Evolutionary conservation across 2,797 vertebrate genomes (phyloP).

Genomic region (Thripadectes ignobilis): DNA sequence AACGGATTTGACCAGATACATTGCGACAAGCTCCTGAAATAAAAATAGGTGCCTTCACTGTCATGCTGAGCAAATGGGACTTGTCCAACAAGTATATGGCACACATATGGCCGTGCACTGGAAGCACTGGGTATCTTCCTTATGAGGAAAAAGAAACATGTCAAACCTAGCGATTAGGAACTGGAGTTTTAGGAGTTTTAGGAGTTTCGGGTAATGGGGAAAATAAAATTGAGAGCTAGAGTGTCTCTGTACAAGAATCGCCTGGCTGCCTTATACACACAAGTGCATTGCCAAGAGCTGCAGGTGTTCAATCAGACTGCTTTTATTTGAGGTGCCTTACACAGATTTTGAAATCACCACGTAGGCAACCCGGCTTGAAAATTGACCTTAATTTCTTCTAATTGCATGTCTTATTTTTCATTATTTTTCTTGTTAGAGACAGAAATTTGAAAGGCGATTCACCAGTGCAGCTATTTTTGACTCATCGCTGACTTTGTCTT

Average conservation of each 20-base stretch:
- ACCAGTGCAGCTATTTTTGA: constrained; percentile 68
- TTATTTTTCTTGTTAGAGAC: constrained; percentile 61
- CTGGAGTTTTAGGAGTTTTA: constrained; percentile 22
- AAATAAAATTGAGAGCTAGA: not conserved
- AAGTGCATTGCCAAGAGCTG: constrained; percentile 54
- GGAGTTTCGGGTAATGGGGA: not conserved
- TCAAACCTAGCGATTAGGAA: constrained; percentile 8
- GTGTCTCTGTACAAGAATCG: constrained; percentile 42
- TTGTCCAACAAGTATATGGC: not conserved
- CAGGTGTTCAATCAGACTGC: constrained; percentile 66
- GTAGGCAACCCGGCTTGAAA: constrained; percentile 50
- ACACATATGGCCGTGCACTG: not conserved
- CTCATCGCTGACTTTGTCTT: constrained; percentile 67
- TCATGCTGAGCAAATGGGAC: not conserved
- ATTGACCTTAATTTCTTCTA: constrained; percentile 65
- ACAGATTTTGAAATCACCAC: not conserved
- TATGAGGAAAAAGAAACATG: not conserved
- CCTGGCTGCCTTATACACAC: not conserved
- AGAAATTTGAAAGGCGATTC: constrained; percentile 63
- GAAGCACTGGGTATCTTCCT: not conserved
- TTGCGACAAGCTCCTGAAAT: not conserved
- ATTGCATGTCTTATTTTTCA: constrained; percentile 51
- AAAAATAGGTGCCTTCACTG: not conserved
- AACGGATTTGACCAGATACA: not conserved
- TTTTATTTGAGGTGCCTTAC: constrained; percentile 64